Conservation (phyloP, 2,888 invertebrate species). For the Cantharis nigra region DNA sequence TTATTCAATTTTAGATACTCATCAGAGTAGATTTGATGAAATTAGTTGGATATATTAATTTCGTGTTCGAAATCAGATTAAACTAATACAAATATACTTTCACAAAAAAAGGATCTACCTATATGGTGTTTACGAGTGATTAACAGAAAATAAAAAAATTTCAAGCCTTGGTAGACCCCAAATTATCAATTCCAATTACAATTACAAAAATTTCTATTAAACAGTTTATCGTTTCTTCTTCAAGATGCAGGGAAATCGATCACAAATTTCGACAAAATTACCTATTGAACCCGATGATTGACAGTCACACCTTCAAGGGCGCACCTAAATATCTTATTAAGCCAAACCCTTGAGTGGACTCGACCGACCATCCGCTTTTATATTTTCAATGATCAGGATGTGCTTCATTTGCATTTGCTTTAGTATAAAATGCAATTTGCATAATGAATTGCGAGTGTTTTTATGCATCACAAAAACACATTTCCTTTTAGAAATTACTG, state of each 20-base stretch:
- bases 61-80: not conserved
- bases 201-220: not conserved
- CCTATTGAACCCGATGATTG: conserved; percentile 40
- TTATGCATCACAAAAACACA: not conserved
- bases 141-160: not conserved
- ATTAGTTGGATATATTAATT: not conserved
- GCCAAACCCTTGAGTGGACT: conserved; percentile 37
- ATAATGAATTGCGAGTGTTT: conserved; percentile 8
- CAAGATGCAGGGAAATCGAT: not conserved
- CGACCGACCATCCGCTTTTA: conserved; percentile 22
- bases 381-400: conserved; percentile 29
- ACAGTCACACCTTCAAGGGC: conserved; percentile 36
- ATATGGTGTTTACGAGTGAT: not conserved
- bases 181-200: too few species aligned
- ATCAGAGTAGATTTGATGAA: not conserved
- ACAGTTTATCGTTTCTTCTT: not conserved
- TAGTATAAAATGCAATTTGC: conserved; percentile 18
- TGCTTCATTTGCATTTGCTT: conserved; percentile 24
- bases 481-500: not conserved
- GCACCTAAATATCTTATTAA: conserved; percentile 36
- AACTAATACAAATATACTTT: not conserved
- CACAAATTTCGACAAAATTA: conserved; percentile 26
- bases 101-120: not conserved
- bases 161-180: too few species aligned
- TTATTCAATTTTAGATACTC: not conserved